A percentile compares a stretch with the other conserved stretches of the same genome.
Evolutionary conservation across 2,797 vertebrate genomes (phyloP).

Genomic region (Melanotaenia pygmaea): DNA sequence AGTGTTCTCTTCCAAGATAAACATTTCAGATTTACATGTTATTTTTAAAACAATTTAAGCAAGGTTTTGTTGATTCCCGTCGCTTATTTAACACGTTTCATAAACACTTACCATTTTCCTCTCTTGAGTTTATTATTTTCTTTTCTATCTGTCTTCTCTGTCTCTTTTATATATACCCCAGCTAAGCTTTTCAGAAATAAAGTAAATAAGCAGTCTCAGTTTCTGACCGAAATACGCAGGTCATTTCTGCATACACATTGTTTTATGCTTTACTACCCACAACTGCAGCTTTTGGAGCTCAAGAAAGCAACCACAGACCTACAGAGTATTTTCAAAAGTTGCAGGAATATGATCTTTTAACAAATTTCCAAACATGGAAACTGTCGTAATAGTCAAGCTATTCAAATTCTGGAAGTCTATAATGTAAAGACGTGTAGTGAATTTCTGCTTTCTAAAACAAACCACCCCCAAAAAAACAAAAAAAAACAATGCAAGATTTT

Average conservation of each 20-base stretch:
- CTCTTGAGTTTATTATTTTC: accelerated
- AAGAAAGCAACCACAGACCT: too few species aligned
- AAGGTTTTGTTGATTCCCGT: background rate
- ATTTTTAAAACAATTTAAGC: background rate
- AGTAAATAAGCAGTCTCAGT: background rate
- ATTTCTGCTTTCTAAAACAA: background rate
- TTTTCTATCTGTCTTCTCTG: accelerated
- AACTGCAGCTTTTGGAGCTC: background rate
- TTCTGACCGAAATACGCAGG: background rate
- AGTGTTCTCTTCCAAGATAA: background rate
- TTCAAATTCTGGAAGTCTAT: background rate
- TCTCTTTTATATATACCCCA: accelerated
- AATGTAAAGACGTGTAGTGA: background rate
- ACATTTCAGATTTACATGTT: background rate
- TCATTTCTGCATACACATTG: background rate
- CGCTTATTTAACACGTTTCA: background rate
- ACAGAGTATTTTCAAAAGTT: too few species aligned
- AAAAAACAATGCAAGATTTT: background rate
- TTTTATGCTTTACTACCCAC: background rate
- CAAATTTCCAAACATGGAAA: too few species aligned
- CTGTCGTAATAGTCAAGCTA: background rate
- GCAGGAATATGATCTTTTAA: too few species aligned
- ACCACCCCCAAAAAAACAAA: too few species aligned
- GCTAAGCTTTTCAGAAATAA: background rate
- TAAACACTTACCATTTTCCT: background rate